phyloP scores from a whole-genome alignment of 2,888 invertebrate genomes.

The Malacosoma neustria region DNA sequence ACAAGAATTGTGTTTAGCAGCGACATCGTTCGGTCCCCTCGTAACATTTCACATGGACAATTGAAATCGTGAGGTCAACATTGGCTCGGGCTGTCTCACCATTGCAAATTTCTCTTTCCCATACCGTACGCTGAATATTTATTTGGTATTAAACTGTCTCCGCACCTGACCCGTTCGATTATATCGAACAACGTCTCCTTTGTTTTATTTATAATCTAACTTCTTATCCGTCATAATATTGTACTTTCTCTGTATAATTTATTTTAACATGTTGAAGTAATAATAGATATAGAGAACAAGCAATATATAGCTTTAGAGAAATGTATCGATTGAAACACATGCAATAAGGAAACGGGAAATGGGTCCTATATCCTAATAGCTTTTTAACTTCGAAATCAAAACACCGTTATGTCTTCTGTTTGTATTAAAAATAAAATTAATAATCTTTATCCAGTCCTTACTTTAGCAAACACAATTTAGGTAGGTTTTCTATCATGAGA shows the following conservation, averaged over 20 bases:
- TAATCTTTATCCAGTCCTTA: too few species aligned
- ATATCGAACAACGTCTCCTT: slow-evolving; percentile 22
- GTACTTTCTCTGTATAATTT: not conserved
- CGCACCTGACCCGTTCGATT: slow-evolving; percentile 33
- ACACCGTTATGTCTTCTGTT: too few species aligned
- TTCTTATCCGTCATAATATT: not conserved
- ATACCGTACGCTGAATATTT: slow-evolving; percentile 55
- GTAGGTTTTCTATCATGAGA: too few species aligned
- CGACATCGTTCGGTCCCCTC: slow-evolving; percentile 65
- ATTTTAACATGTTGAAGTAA: too few species aligned
- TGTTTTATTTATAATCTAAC: slow-evolving; percentile 13
- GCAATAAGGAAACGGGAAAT: too few species aligned
- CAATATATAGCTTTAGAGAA: too few species aligned
- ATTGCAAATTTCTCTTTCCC: slow-evolving; percentile 68
- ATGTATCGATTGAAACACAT: too few species aligned
- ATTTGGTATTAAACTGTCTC: slow-evolving; percentile 40
- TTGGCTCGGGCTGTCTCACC: slow-evolving; percentile 57
- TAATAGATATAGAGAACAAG: too few species aligned
- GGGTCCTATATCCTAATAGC: too few species aligned
- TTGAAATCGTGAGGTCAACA: slow-evolving; percentile 73
- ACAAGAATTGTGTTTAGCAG: slow-evolving; percentile 59
- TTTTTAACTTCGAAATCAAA: too few species aligned
- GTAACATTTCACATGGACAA: slow-evolving; percentile 71
- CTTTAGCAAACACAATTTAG: too few species aligned
- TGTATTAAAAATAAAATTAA: too few species aligned